Evolutionary conservation across 2,113 vertebrate species (phyloP), one percentile per base, ranked within the genome.

Genomic region (Rhipidura dahli): DNA sequence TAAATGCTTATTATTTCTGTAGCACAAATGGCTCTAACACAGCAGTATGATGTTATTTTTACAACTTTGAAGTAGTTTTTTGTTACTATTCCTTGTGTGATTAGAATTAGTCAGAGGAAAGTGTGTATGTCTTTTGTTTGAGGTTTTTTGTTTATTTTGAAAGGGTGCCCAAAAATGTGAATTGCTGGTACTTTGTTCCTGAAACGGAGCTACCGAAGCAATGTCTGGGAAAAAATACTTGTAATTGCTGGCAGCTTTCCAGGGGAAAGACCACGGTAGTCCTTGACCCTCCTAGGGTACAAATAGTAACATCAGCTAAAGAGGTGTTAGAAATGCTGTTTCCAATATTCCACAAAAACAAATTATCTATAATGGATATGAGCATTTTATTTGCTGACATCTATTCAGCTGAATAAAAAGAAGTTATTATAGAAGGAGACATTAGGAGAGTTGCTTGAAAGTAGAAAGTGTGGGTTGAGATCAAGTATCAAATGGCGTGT

Each of bases 51-150:
- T 4, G 2, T 26, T 75, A 12, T 35, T 80, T 94, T 60, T 71
- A 26, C 15, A 13, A 6, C 13, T 31, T 33, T 4, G 10, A 3
- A 18, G 11, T 35, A 13, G 27, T 63, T 15, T 68, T 68, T 35
- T 35, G 0, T 51, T 60, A 4, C 6, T 35, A 1, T 22, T 73
- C 14, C 17, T 66, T 37, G 20, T 2, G 4, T 45, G 5, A 8
- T 49, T 28, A 77, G 30, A 72, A 47, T 28, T 19, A 50, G 20
- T 17, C 5, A 50, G 45, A 50, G 7, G 17, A 22, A 49, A 54
- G 11, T 11, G 4, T 20, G 15, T 7, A 7, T 40, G 13, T 9
- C 9, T 21, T 72, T 65, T 54, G 12, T 35, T 57, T 23, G 8
- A 14, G 30, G 3, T 24, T 11, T 30, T 53, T 47, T 56, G 5